These are phyloP conservation scores for Dipodomys merriami DNA, from an alignment of 2,113 vertebrate genomes.

Conservation along the genomic window DNA sequence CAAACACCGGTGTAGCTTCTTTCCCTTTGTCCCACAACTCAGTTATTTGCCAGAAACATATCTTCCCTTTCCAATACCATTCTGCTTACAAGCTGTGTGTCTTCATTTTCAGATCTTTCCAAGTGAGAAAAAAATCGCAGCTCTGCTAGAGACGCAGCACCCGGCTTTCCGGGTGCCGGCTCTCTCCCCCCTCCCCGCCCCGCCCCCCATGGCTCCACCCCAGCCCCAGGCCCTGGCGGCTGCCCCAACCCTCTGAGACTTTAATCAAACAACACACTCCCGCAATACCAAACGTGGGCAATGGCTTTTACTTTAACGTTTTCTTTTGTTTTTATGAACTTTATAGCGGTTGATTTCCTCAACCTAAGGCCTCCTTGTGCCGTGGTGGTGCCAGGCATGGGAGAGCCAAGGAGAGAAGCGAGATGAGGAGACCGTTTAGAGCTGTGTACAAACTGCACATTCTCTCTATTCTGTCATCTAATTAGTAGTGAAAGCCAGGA, in stretches of 20 bases:
- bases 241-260: neutral
- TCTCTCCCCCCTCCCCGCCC: too few relatives aligned
- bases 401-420: too few relatives aligned
- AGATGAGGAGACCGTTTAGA: too few relatives aligned
- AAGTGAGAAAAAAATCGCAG: neutral
- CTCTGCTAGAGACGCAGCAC: neutral
- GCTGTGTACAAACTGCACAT: neutral
- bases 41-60: constrained; percentile 9
- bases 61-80: neutral
- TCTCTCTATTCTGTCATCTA: neutral
- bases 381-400: too few relatives aligned
- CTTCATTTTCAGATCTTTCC: neutral
- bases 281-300: neutral
- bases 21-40: constrained; percentile 28
- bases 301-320: neutral
- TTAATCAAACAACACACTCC: neutral
- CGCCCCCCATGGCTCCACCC: too few relatives aligned
- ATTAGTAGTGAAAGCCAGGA: constrained; percentile 42
- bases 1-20: neutral
- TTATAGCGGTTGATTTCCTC: neutral
- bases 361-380: neutral
- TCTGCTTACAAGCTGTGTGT: neutral
- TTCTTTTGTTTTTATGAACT: neutral
- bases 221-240: too few relatives aligned
- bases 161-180: neutral